Percentiles rank a stretch among this genome's conserved stretches.
Conservation (phyloP, 2,797 vertebrate genomes). For the Oceanodroma leucorhoa region DNA sequence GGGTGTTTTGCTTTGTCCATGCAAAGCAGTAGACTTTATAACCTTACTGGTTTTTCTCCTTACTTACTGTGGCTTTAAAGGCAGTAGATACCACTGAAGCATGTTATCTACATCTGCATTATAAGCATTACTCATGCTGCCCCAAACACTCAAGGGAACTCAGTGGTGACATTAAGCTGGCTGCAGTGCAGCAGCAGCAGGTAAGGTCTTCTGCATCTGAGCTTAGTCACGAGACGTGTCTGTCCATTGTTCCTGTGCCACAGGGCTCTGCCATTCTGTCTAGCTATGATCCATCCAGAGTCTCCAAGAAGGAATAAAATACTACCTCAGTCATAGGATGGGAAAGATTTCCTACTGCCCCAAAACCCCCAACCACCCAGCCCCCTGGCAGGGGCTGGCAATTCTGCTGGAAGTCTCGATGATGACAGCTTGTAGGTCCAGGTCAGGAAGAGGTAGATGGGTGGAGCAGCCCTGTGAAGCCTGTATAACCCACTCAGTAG, state of each 20-base stretch:
- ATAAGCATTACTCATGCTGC: background rate
- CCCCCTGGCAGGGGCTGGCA: background rate
- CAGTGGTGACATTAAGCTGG: background rate
- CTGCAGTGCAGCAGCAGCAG: background rate
- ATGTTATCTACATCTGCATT: background rate
- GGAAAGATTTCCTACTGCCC: background rate
- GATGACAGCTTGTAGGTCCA: background rate
- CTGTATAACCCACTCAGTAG: background rate
- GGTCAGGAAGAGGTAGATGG: background rate
- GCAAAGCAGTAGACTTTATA: background rate
- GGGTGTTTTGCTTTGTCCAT: background rate
- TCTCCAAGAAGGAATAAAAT: background rate
- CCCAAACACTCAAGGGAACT: background rate
- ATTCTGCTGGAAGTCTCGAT: background rate
- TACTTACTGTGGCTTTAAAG: background rate
- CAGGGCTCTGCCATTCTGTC: background rate
- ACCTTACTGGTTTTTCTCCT: background rate
- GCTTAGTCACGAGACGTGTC: fast-evolving
- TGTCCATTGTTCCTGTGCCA: background rate
- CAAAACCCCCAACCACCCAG: background rate
- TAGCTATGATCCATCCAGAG: background rate
- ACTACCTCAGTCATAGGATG: background rate
- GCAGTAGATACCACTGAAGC: background rate
- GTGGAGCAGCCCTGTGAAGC: background rate
- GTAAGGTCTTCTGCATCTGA: background rate